Conservation (phyloP, 2,797 vertebrate genomes). For the Masticophis lateralis region DNA sequence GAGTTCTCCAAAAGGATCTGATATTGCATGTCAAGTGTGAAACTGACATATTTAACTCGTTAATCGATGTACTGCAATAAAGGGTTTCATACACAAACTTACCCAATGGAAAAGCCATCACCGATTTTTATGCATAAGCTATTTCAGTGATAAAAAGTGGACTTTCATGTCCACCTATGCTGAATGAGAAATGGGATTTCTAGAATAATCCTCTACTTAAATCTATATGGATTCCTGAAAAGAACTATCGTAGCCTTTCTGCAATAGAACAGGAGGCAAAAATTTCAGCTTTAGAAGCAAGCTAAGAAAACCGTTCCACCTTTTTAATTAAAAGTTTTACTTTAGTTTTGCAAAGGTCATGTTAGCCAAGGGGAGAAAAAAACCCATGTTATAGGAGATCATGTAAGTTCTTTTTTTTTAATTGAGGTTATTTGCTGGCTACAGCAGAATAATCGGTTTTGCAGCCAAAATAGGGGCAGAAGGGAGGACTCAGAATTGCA, state of each 20-base stretch:
- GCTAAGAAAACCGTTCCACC: conserved; percentile 44
- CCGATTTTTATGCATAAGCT: conserved; percentile 51
- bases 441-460: conserved; percentile 62
- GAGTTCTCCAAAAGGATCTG: conserved; percentile 26
- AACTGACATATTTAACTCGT: conserved; percentile 43
- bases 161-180: conserved; percentile 40
- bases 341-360: conserved; percentile 67
- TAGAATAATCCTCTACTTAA: conserved; percentile 43
- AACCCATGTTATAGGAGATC: conserved; percentile 61
- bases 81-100: conserved; percentile 33
- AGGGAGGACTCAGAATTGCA: not conserved
- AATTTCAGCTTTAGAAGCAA: conserved; percentile 48
- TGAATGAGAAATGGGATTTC: conserved; percentile 38
- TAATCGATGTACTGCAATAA: conserved; percentile 59
- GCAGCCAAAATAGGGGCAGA: conserved; percentile 8
- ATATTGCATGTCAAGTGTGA: conserved; percentile 48
- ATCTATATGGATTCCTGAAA: conserved; percentile 36
- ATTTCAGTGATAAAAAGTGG: conserved; percentile 43
- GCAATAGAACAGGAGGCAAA: conserved; percentile 46
- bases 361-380: conserved; percentile 66
- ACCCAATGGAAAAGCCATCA: conserved; percentile 32
- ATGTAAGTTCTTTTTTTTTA: conserved; percentile 59
- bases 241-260: conserved; percentile 37
- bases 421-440: conserved; percentile 72
- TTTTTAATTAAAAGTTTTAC: conserved; percentile 72